Conservation (phyloP, 2,888 invertebrate species). For the Habroteleia sp. region DNA sequence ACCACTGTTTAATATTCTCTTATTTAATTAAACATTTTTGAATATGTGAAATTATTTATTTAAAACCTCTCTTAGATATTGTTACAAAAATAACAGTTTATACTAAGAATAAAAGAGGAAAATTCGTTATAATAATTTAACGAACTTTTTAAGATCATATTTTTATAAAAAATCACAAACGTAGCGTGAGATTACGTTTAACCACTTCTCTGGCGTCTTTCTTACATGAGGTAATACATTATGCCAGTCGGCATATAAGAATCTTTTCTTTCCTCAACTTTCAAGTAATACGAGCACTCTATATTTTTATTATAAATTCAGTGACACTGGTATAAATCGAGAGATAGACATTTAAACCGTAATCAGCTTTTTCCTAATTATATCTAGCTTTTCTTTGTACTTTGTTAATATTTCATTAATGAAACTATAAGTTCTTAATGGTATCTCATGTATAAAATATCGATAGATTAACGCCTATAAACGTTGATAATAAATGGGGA, state of each 20-base stretch:
- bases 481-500: constrained; percentile 20
- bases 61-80: too few relatives aligned
- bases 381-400: background rate
- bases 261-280: constrained; percentile 13
- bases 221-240: constrained; percentile 35
- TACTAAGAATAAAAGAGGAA: background rate
- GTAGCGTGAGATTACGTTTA: constrained; percentile 42
- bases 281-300: constrained; percentile 8
- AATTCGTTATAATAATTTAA: constrained; percentile 14
- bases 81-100: background rate
- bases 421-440: constrained; percentile 10
- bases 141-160: constrained; percentile 8
- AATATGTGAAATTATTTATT: too few relatives aligned
- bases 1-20: background rate
- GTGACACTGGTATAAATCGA: background rate
- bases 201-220: constrained; percentile 29
- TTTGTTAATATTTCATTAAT: constrained; percentile 11
- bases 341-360: constrained; percentile 1
- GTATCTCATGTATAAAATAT: constrained; percentile 17
- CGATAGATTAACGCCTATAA: constrained; percentile 17
- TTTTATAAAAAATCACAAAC: constrained; percentile 35
- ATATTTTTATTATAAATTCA: constrained; percentile 27
- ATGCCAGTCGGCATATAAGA: constrained; percentile 31
- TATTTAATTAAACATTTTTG: background rate
- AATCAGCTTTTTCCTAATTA: background rate